phyloP scores from a whole-genome alignment of 2,888 invertebrate species.

The Notodonta dromedarius region DNA sequence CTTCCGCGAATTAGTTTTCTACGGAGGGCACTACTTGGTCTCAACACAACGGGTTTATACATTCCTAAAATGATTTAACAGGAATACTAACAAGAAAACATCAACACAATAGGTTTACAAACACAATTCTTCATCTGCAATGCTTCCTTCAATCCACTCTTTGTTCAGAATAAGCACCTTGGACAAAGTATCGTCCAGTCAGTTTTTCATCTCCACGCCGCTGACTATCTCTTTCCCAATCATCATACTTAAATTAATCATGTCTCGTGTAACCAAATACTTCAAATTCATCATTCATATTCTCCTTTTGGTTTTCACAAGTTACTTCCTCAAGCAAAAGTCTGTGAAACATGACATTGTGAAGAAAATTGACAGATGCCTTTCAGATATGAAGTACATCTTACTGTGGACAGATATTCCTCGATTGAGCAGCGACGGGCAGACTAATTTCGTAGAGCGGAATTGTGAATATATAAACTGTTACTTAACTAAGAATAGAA shows the following conservation, averaged over 20 bases:
- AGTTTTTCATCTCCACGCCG: neutral
- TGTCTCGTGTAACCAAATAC: conserved; percentile 42
- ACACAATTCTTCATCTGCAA: conserved; percentile 14
- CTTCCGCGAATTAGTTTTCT: no score
- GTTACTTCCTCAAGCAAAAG: conserved; percentile 35
- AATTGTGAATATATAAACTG: conserved; percentile 61
- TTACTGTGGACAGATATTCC: conserved; percentile 63
- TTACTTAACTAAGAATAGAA: conserved; percentile 61
- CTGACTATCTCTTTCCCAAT: neutral
- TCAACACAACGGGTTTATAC: neutral
- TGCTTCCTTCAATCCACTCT: conserved; percentile 11
- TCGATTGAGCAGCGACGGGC: conserved; percentile 50
- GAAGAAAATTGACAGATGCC: conserved; percentile 50
- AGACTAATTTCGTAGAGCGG: conserved; percentile 47
- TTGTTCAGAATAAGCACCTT: conserved; percentile 13
- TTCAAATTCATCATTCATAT: conserved; percentile 42
- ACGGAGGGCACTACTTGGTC: no score
- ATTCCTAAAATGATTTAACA: neutral
- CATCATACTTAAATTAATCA: conserved; percentile 12
- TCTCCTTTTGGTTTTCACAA: conserved; percentile 29
- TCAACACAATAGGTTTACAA: conserved; percentile 4
- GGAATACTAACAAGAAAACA: neutral
- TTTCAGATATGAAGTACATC: conserved; percentile 62
- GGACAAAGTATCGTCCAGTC: neutral
- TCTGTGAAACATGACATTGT: conserved; percentile 20